phyloP scores from a whole-genome alignment of 2,797 vertebrate species.

The Lycodopsis pacificus region DNA sequence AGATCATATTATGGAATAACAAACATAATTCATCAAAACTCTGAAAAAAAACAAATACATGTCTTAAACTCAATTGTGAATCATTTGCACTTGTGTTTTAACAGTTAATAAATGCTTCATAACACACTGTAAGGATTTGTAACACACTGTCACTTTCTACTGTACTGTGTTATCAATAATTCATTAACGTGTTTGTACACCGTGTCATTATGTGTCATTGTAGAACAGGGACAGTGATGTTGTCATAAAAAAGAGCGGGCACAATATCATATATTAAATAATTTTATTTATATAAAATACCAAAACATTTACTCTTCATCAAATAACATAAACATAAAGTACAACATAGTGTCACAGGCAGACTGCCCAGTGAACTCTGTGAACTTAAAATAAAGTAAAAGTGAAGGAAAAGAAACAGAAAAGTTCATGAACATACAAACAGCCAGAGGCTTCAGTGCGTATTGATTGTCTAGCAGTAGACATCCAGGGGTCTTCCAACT shows the following conservation, averaged over 20 bases:
- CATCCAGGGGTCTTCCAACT: slow-evolving; percentile 37
- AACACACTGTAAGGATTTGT: not conserved
- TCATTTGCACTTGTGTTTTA: not conserved
- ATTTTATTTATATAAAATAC: slow-evolving; percentile 85
- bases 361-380: slow-evolving; percentile 41
- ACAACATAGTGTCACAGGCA: slow-evolving; percentile 31
- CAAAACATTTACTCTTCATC: slow-evolving; percentile 58
- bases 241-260: slow-evolving; percentile 14
- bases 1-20: not conserved
- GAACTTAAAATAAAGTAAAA: slow-evolving; percentile 58
- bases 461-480: slow-evolving; percentile 67
- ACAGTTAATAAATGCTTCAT: not conserved
- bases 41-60: not conserved
- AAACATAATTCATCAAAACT: not conserved
- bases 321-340: slow-evolving; percentile 26
- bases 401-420: slow-evolving; percentile 34
- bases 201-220: not conserved
- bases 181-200: no score
- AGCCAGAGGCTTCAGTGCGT: slow-evolving; percentile 40
- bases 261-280: slow-evolving; percentile 80
- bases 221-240: not conserved
- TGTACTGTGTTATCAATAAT: not conserved
- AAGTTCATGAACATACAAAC: slow-evolving; percentile 18
- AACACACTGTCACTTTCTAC: no score
- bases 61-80: no score